Conservation (phyloP, 2,113 vertebrate genomes). For the Callipepla squamata region DNA sequence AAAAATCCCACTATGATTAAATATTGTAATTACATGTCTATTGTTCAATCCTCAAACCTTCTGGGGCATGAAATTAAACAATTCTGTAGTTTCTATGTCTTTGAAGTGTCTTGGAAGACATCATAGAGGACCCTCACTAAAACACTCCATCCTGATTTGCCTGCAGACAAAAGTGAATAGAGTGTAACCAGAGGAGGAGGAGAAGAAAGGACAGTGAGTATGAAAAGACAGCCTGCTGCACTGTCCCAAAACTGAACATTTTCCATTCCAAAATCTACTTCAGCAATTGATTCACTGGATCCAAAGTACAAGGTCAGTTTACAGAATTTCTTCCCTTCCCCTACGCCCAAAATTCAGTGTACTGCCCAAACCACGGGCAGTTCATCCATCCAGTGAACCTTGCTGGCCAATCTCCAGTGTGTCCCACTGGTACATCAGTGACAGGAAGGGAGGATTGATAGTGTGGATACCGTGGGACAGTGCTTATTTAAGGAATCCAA, state of each 20-base stretch:
- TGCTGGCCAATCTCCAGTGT: not conserved
- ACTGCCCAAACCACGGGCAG: not conserved
- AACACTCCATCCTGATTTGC: not conserved
- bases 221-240: not conserved
- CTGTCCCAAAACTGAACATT: not conserved
- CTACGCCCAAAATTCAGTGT: not conserved
- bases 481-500: not conserved
- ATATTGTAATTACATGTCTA: constrained; percentile 14
- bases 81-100: not conserved
- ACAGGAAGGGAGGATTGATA: not conserved
- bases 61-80: constrained; percentile 36
- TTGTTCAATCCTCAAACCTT: constrained; percentile 40
- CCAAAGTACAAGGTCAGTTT: not conserved
- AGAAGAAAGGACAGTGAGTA: not conserved
- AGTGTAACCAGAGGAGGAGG: not conserved
- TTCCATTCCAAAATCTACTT: not conserved
- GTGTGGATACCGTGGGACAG: not conserved
- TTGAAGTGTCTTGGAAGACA: not conserved
- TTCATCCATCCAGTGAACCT: not conserved
- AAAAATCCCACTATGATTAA: not conserved
- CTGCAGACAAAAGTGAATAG: not conserved
- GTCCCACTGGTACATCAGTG: not conserved
- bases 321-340: not conserved
- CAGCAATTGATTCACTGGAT: not conserved
- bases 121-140: not conserved